Evolutionary conservation across 23 tunicate genomes (phyloP).

Genomic region (Clavelina lepadiformis): DNA sequence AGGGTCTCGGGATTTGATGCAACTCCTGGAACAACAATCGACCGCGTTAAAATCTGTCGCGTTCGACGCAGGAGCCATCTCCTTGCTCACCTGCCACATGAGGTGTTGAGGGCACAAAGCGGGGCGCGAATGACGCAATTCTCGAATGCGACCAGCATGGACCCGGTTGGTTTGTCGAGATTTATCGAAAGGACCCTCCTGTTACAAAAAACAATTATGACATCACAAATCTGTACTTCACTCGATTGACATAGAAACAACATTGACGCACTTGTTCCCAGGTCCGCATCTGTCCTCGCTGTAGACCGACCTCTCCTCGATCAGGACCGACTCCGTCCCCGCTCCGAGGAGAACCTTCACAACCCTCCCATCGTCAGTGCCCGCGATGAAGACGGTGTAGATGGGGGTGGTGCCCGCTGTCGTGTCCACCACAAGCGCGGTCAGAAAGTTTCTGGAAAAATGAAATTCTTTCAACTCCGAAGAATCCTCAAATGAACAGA

Average conservation of each 20-base stretch:
- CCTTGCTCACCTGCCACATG: background rate
- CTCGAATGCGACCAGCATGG: slow-evolving; percentile 36
- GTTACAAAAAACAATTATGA: background rate
- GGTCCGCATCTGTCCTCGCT: slow-evolving; percentile 53
- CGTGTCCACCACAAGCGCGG: slow-evolving; percentile 49
- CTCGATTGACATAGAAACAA: background rate
- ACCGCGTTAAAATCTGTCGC: background rate
- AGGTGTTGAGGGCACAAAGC: slow-evolving; percentile 41
- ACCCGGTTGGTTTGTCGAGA: slow-evolving; percentile 39
- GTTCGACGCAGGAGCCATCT: background rate
- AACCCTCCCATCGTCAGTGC: slow-evolving; percentile 60
- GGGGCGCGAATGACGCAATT: slow-evolving; percentile 50
- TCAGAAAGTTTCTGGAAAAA: slow-evolving; percentile 30
- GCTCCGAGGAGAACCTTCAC: slow-evolving; percentile 24
- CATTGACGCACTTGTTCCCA: slow-evolving; percentile 7
- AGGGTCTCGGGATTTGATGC: slow-evolving; percentile 49
- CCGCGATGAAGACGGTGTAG: slow-evolving; percentile 45
- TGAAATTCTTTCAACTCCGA: background rate
- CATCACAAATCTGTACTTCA: background rate
- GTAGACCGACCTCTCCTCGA: slow-evolving; percentile 48
- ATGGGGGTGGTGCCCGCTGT: slow-evolving; percentile 9
- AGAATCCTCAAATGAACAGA: too few species aligned
- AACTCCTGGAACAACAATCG: slow-evolving; percentile 27
- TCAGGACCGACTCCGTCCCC: slow-evolving; percentile 2
- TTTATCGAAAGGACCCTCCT: too few species aligned